Conservation (phyloP, 2,797 vertebrate genomes). For the Rallus crepitans region DNA sequence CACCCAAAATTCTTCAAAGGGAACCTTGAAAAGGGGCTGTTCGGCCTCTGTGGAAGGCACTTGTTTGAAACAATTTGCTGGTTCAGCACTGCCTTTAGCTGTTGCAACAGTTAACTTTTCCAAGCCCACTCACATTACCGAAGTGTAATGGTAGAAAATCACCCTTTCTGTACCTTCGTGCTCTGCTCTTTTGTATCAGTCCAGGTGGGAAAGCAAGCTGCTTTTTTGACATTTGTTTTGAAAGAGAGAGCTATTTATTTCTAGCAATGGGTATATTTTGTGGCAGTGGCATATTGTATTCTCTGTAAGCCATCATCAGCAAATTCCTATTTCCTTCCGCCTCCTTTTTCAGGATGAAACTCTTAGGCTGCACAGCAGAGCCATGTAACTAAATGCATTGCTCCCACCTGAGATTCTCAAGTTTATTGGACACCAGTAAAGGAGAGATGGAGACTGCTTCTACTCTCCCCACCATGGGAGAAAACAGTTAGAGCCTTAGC, state of each 20-base stretch:
- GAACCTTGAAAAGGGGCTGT: neutral
- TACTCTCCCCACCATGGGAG: neutral
- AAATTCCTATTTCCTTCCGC: neutral
- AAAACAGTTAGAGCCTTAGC: neutral
- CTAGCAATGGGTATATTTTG: neutral
- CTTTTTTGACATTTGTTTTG: neutral
- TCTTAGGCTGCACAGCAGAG: neutral
- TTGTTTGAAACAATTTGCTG: neutral
- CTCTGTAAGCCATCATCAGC: neutral
- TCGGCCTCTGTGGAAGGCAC: neutral
- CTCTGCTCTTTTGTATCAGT: neutral
- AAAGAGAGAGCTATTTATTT: neutral
- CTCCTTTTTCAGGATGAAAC: neutral
- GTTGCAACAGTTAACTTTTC: neutral
- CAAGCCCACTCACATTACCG: neutral
- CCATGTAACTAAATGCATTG: neutral
- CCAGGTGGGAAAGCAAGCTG: neutral
- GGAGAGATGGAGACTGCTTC: neutral
- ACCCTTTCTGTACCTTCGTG: neutral
- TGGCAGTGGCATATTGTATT: neutral
- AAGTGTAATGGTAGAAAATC: neutral
- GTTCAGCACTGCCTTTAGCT: neutral
- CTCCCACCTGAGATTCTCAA: neutral
- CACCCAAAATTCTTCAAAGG: neutral
- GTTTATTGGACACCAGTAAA: neutral